Base-by-base conservation (phyloP, 2,888 invertebrate genomes). In the Apeira syringaria region DNA sequence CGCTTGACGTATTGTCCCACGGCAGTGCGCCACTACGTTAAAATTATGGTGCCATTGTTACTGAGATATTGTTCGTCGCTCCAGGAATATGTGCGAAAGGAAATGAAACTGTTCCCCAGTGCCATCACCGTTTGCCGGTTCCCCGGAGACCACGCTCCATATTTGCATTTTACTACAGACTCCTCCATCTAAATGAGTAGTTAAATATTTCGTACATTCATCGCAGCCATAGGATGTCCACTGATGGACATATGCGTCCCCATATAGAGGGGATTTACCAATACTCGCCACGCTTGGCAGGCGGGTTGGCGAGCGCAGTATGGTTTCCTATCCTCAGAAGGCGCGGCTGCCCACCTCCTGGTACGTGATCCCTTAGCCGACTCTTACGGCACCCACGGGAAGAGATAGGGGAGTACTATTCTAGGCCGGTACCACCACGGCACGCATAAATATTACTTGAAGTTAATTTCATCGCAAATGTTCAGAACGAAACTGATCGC, bases 11-110 rank as follows among this genome's bases (percentile, higher is more conserved):
- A 80, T 80, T 80, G 82, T 79, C 82, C 80, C 78, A 72, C 68
- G 66, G 74, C n/a, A n/a, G n/a, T n/a, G 78, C 74, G 69, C 69
- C 75, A 75, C 79, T 76, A 74, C 80, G 73, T 80, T 79, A 79
- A 82, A 85, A 85, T 85, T 81, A 83, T 77, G 75, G 75, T 77
- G 74, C 76, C 69, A 86, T 86, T 85, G 85, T 85, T 80, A 75
- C 68, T 67, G 76, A 78, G 80, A 80, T 81, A 84, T 85, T 84
- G 82, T 85, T 81, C 80, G 72, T 73, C 69, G 75, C 45, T 31
- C 24, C 74, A 74, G 79, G 85, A 81, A 83, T 83, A 82, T 84
- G 81, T 85, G 84, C 76, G 76, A 80, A 70, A 79, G 83, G 84
- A 83, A 86, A 85, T 83, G 79, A 82, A 84, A 82, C 76, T 75